phyloP scores from a whole-genome alignment of 2,113 vertebrate species.

The Asarcornis scutulata region DNA sequence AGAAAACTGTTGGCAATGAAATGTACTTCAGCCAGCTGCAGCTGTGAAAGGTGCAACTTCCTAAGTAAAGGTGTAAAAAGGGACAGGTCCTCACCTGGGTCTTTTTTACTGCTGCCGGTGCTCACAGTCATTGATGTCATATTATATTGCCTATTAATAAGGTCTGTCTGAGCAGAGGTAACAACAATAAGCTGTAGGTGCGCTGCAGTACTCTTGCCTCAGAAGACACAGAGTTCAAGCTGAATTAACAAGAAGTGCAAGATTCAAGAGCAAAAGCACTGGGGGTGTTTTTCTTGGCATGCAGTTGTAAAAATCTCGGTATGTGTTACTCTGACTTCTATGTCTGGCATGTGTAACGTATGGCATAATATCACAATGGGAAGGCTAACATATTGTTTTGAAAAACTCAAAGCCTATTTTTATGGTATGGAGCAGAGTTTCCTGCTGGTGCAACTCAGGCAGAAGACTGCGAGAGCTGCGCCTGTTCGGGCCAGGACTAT shows the following conservation, averaged over 20 bases:
- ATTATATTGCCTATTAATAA: not conserved
- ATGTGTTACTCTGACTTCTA: not conserved
- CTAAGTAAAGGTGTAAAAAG: not conserved
- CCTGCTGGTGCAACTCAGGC: not conserved
- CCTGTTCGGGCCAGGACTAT: not conserved
- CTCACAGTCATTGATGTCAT: not conserved
- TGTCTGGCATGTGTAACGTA: not conserved
- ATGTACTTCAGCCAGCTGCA: not conserved
- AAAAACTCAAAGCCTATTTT: not conserved
- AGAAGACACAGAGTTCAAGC: not conserved
- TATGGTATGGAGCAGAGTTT: not conserved
- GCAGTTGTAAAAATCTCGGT: not conserved
- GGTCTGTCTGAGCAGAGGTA: not conserved
- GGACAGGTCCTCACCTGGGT: not conserved
- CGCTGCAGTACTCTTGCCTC: not conserved
- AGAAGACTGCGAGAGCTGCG: fast-evolving
- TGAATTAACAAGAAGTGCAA: not conserved
- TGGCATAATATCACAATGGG: not conserved
- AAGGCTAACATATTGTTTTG: not conserved
- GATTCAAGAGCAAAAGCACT: not conserved
- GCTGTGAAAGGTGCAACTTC: not conserved
- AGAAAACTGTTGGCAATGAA: not conserved
- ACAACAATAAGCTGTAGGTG: not conserved
- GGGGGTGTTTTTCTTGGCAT: not conserved
- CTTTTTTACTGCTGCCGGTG: not conserved